Evolutionary conservation across 2,888 invertebrate genomes (phyloP), one percentile per base, ranked within the genome.

Genomic region (Pyrrhia umbra): DNA sequence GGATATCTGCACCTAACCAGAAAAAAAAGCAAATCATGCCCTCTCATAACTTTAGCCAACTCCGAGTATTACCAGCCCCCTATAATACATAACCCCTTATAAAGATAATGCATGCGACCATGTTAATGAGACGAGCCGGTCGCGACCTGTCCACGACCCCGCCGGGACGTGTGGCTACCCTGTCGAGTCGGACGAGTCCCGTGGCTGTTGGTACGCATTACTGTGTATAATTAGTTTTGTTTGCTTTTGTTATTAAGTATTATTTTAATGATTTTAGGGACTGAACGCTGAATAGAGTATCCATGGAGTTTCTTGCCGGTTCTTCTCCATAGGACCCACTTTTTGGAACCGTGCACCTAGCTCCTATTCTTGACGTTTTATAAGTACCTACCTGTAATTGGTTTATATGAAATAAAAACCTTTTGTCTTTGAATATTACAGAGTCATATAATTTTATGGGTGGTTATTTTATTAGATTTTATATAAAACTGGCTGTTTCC

Each of bases 201-300:
- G 15, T 18, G 37, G 15, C 25, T 39, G 46, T 47, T 16, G 25
- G n/a, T 15, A 40, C 43, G 39, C 56, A 50, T 62, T 57, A 71
- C 20, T 45, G 39, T 40, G 70, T 52, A 27, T 62, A 75, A 71
- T 71, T 62, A 62, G 43, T 75, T 75, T 69, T 69, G 75, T 71
- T 68, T 45, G 43, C 43, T 52, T 57, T 62, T 50, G 52, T 43
- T 56, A 43, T 56, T 61, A 40, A 59, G 49, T 25, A 30, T 51
- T 39, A 39, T n/a, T 30, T 23, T 20, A 16, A 47, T 37, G 62
- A 20, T 15, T 16, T 21, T 13, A 20, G 16, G 6, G 15, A 30
- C 18, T 1, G 2, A 6, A 20, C 16, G 2, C n/a, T 1, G 16
- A 10, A 27, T 2, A 25, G 15, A 15, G 25, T 0, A n/a, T n/a